Evolutionary conservation across 1,140 invertebrate genomes (phyloP).

Genomic region (Ceratosolen fusciceps): DNA sequence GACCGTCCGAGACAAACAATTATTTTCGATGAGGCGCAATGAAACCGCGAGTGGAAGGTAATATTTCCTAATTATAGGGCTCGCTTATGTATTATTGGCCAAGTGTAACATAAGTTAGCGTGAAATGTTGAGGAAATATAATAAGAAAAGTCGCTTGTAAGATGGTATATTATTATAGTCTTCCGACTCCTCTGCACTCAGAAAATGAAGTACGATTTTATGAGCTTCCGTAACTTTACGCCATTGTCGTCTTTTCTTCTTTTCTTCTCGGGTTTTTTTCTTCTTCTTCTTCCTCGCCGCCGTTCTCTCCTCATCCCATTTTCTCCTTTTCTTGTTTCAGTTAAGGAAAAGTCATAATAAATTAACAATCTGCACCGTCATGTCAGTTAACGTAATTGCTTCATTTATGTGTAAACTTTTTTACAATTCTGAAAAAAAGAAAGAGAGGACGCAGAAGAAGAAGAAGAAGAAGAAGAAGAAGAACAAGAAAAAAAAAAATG

Average conservation of each 20-base stretch:
- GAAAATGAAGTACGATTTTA: constrained; percentile 16
- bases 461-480: too few species aligned
- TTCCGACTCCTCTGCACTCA: neutral
- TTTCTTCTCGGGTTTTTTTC: neutral
- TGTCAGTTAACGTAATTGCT: neutral
- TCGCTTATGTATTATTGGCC: too few species aligned
- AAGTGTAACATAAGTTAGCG: neutral
- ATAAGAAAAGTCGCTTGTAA: constrained; percentile 12
- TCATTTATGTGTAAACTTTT: constrained; percentile 20
- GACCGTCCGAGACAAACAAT: too few species aligned
- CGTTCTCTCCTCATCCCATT: neutral
- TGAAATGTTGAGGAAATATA: neutral
- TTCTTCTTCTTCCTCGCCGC: too few species aligned
- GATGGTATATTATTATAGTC: neutral
- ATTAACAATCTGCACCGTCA: neutral
- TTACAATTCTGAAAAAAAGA: neutral
- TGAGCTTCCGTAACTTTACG: neutral
- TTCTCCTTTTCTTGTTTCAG: neutral
- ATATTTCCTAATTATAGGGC: too few species aligned
- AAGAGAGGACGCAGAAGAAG: too few species aligned
- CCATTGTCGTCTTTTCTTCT: neutral
- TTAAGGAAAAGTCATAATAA: neutral
- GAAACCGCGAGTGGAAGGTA: too few species aligned
- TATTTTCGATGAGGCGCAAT: too few species aligned
- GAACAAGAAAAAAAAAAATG: too few species aligned